phyloP scores from a whole-genome alignment of 2,113 vertebrate genomes.

The Brachyistius frenatus region DNA sequence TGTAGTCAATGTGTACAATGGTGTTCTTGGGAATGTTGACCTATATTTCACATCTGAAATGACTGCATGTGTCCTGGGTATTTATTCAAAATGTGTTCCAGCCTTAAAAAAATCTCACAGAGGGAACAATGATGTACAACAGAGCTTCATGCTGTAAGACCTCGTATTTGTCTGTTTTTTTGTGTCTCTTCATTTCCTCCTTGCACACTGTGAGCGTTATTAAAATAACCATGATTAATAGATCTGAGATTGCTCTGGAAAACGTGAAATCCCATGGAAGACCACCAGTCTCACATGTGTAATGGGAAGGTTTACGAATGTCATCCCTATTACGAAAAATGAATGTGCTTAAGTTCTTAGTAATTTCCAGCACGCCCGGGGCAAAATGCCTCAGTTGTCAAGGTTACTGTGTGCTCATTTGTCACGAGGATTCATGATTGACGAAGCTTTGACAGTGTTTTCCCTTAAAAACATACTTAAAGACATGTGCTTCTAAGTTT shows the following conservation, averaged over 20 bases:
- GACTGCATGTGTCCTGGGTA: not conserved
- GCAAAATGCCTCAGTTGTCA: slow-evolving; percentile 58
- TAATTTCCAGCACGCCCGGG: slow-evolving; percentile 51
- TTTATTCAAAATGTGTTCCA: slow-evolving; percentile 10
- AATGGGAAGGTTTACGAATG: slow-evolving; percentile 62
- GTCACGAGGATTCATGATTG: not conserved
- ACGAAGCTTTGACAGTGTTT: not conserved
- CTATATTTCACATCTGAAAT: slow-evolving; percentile 1
- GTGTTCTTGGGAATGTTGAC: not conserved
- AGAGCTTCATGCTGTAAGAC: slow-evolving; percentile 13
- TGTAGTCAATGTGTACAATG: not conserved
- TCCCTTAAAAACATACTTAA: too few relatives aligned
- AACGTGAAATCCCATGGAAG: slow-evolving; percentile 56
- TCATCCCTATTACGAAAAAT: slow-evolving; percentile 63
- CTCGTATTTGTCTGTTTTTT: slow-evolving; percentile 27
- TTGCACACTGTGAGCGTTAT: slow-evolving; percentile 40
- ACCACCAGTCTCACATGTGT: slow-evolving; percentile 53
- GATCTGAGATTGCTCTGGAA: slow-evolving; percentile 54
- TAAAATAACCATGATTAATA: slow-evolving; percentile 75
- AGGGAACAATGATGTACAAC: slow-evolving; percentile 29
- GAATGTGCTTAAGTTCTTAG: slow-evolving; percentile 46
- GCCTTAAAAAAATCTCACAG: slow-evolving; percentile 5
- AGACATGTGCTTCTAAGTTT: not conserved
- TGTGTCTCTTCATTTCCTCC: not conserved
- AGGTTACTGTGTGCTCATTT: slow-evolving; percentile 36